phyloP scores from a whole-genome alignment of 2,113 vertebrate genomes.

The Chaetorhynchus papuensis region DNA sequence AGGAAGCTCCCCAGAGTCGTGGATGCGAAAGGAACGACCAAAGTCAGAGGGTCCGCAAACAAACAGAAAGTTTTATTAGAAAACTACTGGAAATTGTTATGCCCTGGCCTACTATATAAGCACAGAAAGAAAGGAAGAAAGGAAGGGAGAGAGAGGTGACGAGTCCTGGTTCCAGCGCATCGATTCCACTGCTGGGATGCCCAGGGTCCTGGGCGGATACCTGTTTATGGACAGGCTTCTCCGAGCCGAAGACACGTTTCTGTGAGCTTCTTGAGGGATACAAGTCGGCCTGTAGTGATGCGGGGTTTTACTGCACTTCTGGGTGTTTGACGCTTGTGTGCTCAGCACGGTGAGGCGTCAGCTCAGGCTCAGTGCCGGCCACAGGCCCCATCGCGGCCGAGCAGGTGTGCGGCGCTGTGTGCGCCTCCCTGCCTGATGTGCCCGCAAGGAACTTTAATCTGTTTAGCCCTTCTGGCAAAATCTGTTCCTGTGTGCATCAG shows the following conservation, averaged over 20 bases:
- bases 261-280: background rate
- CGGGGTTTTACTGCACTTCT: background rate
- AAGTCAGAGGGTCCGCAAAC: background rate
- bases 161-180: background rate
- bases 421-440: fast-evolving
- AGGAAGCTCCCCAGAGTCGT: fast-evolving
- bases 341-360: background rate
- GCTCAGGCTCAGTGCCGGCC: background rate
- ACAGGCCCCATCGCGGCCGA: background rate
- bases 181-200: background rate
- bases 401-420: background rate
- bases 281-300: background rate
- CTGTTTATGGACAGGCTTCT: too few species aligned
- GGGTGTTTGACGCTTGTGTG: background rate
- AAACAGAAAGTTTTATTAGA: background rate
- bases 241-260: background rate
- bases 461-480: background rate
- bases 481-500: background rate
- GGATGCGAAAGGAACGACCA: fast-evolving
- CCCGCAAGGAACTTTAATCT: background rate
- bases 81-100: background rate
- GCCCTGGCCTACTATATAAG: too few species aligned
- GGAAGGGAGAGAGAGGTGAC: too few species aligned
- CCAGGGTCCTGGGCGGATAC: background rate
- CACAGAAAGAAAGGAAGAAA: too few species aligned